A percentile compares a stretch with the other conserved stretches of the same genome.
phyloP scores from a whole-genome alignment of 1,140 invertebrate species.

The Mercenaria mercenaria region DNA sequence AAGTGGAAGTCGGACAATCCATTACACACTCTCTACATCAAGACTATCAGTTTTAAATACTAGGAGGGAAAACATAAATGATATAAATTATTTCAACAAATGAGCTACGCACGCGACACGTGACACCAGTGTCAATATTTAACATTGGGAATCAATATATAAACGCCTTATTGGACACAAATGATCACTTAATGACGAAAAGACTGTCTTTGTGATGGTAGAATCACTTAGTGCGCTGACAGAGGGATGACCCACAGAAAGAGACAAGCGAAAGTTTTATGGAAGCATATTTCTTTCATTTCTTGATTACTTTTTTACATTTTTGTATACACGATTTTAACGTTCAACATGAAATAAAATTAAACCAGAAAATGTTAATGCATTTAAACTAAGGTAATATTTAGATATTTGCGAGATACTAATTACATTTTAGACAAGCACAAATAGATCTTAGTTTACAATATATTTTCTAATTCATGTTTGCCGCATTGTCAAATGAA shows the following conservation, averaged over 20 bases:
- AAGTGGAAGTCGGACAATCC: neutral
- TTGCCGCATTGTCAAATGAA: no score
- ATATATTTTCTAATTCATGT: no score
- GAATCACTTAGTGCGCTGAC: neutral
- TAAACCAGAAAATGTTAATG: no score
- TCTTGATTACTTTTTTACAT: no score
- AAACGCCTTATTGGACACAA: neutral
- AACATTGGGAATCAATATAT: slow-evolving; percentile 46
- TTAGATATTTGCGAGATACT: no score
- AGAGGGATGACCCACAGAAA: neutral
- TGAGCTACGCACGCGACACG: slow-evolving; percentile 17
- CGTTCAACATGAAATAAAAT: no score
- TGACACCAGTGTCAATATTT: slow-evolving; percentile 56
- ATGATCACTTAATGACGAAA: slow-evolving; percentile 20
- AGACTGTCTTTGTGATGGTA: slow-evolving; percentile 11
- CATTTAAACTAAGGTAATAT: no score
- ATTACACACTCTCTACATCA: slow-evolving; percentile 12
- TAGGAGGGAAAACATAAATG: slow-evolving; percentile 45
- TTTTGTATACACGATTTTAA: no score
- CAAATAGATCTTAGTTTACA: no score
- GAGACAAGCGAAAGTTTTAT: neutral
- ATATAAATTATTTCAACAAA: slow-evolving; percentile 55
- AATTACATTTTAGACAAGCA: no score
- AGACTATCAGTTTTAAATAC: slow-evolving; percentile 40
- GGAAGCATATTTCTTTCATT: no score